Conservation (phyloP, 2,888 invertebrate genomes). For the Amblyteles armatorius region DNA sequence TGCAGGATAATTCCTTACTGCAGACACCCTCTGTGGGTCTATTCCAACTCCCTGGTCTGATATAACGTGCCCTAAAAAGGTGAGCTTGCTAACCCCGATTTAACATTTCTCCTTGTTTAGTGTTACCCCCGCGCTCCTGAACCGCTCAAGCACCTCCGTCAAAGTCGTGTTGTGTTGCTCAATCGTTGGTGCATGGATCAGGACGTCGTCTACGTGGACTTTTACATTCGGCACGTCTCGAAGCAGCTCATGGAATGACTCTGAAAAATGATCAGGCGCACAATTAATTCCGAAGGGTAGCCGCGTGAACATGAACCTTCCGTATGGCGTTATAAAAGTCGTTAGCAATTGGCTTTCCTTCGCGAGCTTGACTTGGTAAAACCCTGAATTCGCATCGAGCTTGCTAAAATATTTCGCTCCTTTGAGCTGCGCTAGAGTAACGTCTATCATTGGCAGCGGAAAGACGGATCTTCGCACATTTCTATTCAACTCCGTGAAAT, state of each 20-base stretch:
- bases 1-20: constrained; percentile 67
- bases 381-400: constrained; percentile 72
- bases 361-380: constrained; percentile 71
- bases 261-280: constrained; percentile 64
- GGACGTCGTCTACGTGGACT: constrained; percentile 66
- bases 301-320: constrained; percentile 58
- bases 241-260: constrained; percentile 56
- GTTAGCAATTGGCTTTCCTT: constrained; percentile 41
- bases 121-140: constrained; percentile 70
- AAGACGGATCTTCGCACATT: constrained; percentile 67
- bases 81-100: constrained; percentile 62
- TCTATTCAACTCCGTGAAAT: constrained; percentile 75
- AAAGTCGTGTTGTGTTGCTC: constrained; percentile 71
- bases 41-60: constrained; percentile 67
- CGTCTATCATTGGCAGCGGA: constrained; percentile 69
- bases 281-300: constrained; percentile 71
- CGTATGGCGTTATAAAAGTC: constrained; percentile 16
- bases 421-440: constrained; percentile 68
- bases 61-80: constrained; percentile 74
- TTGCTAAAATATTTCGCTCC: constrained; percentile 68
- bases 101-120: constrained; percentile 75
- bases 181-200: constrained; percentile 64
- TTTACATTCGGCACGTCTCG: constrained; percentile 60
- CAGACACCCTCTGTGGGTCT: constrained; percentile 66
- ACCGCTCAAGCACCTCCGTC: constrained; percentile 66